A percentile compares a stretch with the other conserved stretches of the same genome.
phyloP scores from a whole-genome alignment of 1,140 invertebrate species.

The Bombus waltoni region DNA sequence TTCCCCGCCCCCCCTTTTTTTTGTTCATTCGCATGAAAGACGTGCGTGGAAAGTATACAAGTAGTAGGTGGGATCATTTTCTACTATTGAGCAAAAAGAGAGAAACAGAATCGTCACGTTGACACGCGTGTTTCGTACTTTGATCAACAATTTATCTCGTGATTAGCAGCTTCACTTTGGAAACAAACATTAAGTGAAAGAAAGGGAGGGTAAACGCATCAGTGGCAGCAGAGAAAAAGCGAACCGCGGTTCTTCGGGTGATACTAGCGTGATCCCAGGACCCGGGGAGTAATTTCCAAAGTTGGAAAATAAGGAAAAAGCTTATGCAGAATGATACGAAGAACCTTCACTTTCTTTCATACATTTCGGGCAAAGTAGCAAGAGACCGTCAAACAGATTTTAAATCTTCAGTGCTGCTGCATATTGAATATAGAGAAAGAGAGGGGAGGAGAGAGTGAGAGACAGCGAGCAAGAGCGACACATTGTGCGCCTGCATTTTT shows the following conservation, averaged over 20 bases:
- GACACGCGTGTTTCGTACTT: background rate
- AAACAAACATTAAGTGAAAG: background rate
- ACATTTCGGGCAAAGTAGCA: constrained; percentile 3
- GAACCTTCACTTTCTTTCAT: background rate
- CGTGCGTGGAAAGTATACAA: constrained; percentile 66
- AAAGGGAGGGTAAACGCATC: background rate
- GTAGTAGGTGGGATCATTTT: constrained; percentile 71
- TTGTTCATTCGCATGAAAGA: constrained; percentile 51
- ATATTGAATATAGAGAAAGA: constrained; percentile 40
- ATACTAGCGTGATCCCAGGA: constrained; percentile 24
- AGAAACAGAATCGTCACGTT: background rate
- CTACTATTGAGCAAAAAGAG: background rate
- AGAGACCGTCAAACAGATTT: background rate
- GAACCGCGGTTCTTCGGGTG: constrained; percentile 30
- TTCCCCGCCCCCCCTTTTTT: constrained; percentile 9
- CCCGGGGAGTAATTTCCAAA: constrained; percentile 28
- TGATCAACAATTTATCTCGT: background rate
- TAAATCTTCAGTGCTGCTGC: constrained; percentile 27
- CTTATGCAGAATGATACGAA: background rate
- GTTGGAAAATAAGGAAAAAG: background rate
- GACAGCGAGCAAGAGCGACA: background rate
- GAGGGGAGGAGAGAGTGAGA: constrained; percentile 1
- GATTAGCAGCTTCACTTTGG: constrained; percentile 29
- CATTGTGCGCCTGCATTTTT: constrained; percentile 36
- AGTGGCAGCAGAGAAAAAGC: background rate